Evolutionary conservation across 2,888 invertebrate species (phyloP), one percentile per base, ranked within the genome.

Genomic region (Fragum whitleyi): DNA sequence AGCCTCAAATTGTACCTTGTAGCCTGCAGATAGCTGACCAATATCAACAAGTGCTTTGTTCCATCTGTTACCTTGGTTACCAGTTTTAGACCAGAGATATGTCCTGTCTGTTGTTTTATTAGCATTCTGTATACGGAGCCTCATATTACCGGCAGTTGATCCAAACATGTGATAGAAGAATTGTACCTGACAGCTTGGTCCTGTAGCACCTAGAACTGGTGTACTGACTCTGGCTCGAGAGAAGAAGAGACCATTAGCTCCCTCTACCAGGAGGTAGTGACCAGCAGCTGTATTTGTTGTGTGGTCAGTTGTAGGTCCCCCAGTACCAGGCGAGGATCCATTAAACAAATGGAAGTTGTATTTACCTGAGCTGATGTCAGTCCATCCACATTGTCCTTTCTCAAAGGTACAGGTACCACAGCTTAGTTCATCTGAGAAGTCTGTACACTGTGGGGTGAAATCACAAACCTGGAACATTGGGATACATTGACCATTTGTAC

Each of bases 341-440:
- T 87, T 81, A 82, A 90, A 85, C 6, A 86, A 75, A 28, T 77
- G 81, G 91, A 92, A 92, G 47, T 87, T 86, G 78, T 89, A 91
- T 23, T 82, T 80, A 7, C 91, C 92, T 32, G 84, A 85, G 73
- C 91, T 91, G 71, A 80, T 77, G 77, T 93, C 92, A 5, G 28
- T 85, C 92, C 92, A 92, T 6, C 92, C 92, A 87, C 93, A 93
- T 28, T 79, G 79, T n/a, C 87, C 88, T 1, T 32, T 83, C 84
- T 92, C 91, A 89, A 93, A 93, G 51, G 82, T 86, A 87, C 93
- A 93, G 1, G 87, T 79, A 88, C 92, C 93, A 86, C 92, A 92
- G 36, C 73, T 86, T n/a, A 74, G 74, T 69, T 92, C 92, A 81
- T 92, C 92, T 0, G 90, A 87, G 6, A 79, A 85, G 76, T 91